Base-by-base conservation (phyloP, 2,113 vertebrate species). In the Litocranius walleri region DNA sequence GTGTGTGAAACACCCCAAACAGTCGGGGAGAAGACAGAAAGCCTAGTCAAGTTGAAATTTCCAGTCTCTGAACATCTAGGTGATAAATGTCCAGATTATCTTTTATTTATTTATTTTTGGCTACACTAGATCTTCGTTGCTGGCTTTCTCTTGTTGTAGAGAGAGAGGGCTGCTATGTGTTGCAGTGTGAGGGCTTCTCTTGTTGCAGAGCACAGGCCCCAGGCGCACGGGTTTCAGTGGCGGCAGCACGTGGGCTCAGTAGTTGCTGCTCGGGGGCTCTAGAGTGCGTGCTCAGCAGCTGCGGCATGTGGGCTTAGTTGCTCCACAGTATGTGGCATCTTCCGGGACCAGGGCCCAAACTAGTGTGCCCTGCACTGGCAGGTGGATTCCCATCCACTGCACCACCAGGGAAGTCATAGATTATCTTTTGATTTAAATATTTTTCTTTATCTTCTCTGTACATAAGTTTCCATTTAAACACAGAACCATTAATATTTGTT, bases 401-500 rank as follows among this genome's bases (percentile, higher is more conserved):
- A 43, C 11, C 23, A 74, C 71, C 36, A 77, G 71, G 36, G 71
- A 77, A 77, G 71, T 43, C 71, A 14, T 78, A 59, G 29, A 57
- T 88, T 92, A 57, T 85, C 29, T 89, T 93, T 84, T 43, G 15
- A 54, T 64, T 80, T 91, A 81, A 74, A 59, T 29, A 74, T 91
- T 54, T 84, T 81, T 82, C 62, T 85, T 67, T 43, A 83, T 45
- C 4, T 80, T 23, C 56, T 90, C 43, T 59, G 48, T 90, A 1
- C 27, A 64, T 7, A 82, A 86, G 15, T 45, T 88, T 87, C 95
- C 61, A 97, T 96, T 88, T 96, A 29, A 93, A 89, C 21, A 86
- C 7, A 52, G 48, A 88, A 91, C 64, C n/a, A 71, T 25, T 92
- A 36, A 21, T 43, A 92, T 94, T 67, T 92, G 3, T 96, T 91